Evolutionary conservation across 2,113 vertebrate species (phyloP).

Genomic region (Oreotrochilus melanogaster): DNA sequence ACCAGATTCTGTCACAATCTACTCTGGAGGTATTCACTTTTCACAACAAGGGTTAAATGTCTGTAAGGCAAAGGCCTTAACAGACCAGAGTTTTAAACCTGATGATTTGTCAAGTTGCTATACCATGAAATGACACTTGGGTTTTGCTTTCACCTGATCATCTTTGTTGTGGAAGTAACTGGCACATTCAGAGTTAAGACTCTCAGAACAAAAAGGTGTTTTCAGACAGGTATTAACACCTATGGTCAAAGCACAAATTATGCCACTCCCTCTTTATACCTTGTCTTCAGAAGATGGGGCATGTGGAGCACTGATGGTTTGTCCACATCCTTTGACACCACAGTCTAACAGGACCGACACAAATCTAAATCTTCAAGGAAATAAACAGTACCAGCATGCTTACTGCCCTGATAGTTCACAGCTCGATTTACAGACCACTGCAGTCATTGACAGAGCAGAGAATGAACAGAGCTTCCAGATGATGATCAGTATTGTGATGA

Average conservation of each 20-base stretch:
- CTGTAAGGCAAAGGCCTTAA: background rate
- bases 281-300: background rate
- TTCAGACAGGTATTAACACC: background rate
- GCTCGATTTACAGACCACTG: background rate
- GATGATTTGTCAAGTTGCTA: background rate
- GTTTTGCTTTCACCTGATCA: background rate
- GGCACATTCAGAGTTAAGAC: background rate
- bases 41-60: background rate
- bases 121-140: background rate
- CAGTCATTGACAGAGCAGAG: background rate
- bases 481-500: background rate
- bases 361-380: background rate
- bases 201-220: background rate
- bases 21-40: background rate
- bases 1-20: background rate
- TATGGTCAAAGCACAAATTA: background rate
- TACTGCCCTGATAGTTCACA: background rate
- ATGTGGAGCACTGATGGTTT: background rate
- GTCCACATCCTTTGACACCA: background rate
- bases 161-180: background rate
- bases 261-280: background rate
- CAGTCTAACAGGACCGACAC: background rate
- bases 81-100: background rate
- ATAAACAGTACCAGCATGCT: background rate
- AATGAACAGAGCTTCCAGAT: background rate